A percentile compares a stretch with the other conserved stretches of the same genome.
These are phyloP conservation scores for Labeo calbasu DNA, from an alignment of 2,797 vertebrate genomes.

Conservation along the genomic window DNA sequence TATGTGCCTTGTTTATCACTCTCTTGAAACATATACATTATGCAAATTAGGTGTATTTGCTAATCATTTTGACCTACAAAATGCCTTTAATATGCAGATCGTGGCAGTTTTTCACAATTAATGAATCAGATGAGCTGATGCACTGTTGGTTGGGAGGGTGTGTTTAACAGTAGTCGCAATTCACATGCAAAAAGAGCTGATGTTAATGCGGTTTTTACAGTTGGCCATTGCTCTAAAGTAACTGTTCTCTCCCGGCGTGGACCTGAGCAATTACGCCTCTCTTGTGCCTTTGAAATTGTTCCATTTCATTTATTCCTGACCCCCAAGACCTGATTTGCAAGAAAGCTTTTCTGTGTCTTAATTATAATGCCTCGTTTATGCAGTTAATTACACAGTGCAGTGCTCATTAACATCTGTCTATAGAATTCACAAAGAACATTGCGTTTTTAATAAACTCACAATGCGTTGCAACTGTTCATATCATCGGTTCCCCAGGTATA, in stretches of 20 bases:
- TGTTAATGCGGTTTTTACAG: constrained; percentile 3
- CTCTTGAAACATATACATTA: neutral
- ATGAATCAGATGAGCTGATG: neutral
- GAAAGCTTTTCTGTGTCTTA: constrained; percentile 75
- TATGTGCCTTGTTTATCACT: neutral
- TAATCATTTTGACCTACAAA: neutral
- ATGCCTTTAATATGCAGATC: neutral
- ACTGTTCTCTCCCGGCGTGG: neutral
- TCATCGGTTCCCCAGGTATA: constrained; percentile 31
- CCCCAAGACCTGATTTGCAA: constrained; percentile 73
- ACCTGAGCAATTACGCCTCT: constrained; percentile 48
- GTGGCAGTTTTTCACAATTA: neutral
- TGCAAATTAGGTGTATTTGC: neutral
- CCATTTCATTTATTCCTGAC: constrained; percentile 71
- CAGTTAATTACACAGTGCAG: constrained; percentile 77
- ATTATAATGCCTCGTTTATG: constrained; percentile 77
- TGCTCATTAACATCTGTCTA: constrained; percentile 71
- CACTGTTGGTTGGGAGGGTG: neutral
- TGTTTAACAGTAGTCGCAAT: constrained; percentile 3
- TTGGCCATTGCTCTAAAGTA: constrained; percentile 9
- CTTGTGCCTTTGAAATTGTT: constrained; percentile 61
- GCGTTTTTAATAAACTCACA: constrained; percentile 66
- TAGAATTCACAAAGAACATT: constrained; percentile 68
- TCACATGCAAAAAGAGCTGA: constrained; percentile 7
- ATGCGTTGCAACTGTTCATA: constrained; percentile 15